These are phyloP conservation scores for Chymomyza procnemis DNA, from an alignment of 2,888 invertebrate species.

Conservation along the genomic window DNA sequence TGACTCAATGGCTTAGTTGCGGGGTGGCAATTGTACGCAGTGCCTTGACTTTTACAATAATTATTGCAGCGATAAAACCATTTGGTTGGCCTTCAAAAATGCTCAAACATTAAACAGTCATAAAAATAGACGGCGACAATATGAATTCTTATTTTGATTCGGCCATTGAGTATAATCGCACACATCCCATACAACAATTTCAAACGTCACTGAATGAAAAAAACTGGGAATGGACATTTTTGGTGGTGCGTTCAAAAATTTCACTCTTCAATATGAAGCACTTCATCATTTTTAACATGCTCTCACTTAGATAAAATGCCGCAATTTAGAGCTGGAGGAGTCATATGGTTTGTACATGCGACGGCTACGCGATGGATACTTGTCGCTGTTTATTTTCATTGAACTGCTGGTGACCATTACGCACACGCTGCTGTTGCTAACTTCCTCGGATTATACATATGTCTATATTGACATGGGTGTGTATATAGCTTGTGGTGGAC, in stretches of 20 bases:
- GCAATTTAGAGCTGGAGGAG: conserved; percentile 85
- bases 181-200: conserved; percentile 46
- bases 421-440: conserved; percentile 82
- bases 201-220: conserved; percentile 69
- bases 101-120: neutral
- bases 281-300: neutral
- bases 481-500: conserved; percentile 69
- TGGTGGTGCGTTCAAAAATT: conserved; percentile 67
- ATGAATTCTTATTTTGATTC: conserved; percentile 65
- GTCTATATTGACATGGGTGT: conserved; percentile 75
- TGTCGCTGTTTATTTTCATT: conserved; percentile 86
- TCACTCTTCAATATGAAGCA: neutral
- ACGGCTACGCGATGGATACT: conserved; percentile 87
- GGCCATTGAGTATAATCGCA: conserved; percentile 49
- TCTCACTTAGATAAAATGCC: conserved; percentile 84
- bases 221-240: conserved; percentile 78
- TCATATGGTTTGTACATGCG: conserved; percentile 87
- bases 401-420: conserved; percentile 83
- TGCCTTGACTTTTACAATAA: neutral
- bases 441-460: conserved; percentile 76
- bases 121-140: conserved; percentile 14
- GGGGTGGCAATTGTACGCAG: neutral
- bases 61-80: conserved; percentile 13
- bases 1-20: neutral
- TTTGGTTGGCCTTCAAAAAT: neutral